Percentiles rank a stretch among this genome's conserved stretches.
These are phyloP conservation scores for Micromussa lordhowensis DNA, from an alignment of 92 coral and sea anemone genomes.

Conservation along the genomic window DNA sequence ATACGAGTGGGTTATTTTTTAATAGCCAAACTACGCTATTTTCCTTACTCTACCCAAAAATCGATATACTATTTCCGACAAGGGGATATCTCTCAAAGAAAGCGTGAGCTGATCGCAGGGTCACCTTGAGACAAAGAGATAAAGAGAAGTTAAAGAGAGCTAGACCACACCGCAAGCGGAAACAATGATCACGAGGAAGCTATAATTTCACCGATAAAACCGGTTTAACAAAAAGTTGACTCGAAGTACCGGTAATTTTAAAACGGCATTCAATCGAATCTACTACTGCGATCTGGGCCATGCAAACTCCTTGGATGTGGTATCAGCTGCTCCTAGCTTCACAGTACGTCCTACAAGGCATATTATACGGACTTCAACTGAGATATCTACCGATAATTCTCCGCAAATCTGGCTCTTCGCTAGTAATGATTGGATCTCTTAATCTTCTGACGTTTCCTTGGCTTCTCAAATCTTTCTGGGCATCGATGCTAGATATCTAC, in stretches of 20 bases:
- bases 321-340: slow-evolving; percentile 46
- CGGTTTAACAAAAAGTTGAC: background rate
- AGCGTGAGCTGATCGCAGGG: background rate
- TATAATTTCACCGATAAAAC: background rate
- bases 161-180: background rate
- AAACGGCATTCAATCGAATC: background rate
- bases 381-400: slow-evolving; percentile 86
- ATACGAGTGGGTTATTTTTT: too few relatives aligned
- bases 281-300: background rate
- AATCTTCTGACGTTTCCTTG: slow-evolving; percentile 87
- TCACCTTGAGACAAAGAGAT: background rate
- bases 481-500: slow-evolving; percentile 80
- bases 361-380: slow-evolving; percentile 89
- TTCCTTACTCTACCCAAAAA: too few relatives aligned
- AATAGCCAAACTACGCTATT: too few relatives aligned
- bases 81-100: background rate
- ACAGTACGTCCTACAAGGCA: slow-evolving; percentile 89
- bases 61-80: too few relatives aligned
- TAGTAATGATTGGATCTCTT: slow-evolving; percentile 76
- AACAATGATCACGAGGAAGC: background rate
- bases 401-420: slow-evolving; percentile 74
- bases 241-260: background rate
- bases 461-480: slow-evolving; percentile 91
- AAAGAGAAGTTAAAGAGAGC: background rate
- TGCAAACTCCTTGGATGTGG: slow-evolving; percentile 2